A percentile compares a stretch with the other conserved stretches of the same genome.
Conservation (phyloP, 2,797 vertebrate genomes). For the Cirrhinus molitorella region DNA sequence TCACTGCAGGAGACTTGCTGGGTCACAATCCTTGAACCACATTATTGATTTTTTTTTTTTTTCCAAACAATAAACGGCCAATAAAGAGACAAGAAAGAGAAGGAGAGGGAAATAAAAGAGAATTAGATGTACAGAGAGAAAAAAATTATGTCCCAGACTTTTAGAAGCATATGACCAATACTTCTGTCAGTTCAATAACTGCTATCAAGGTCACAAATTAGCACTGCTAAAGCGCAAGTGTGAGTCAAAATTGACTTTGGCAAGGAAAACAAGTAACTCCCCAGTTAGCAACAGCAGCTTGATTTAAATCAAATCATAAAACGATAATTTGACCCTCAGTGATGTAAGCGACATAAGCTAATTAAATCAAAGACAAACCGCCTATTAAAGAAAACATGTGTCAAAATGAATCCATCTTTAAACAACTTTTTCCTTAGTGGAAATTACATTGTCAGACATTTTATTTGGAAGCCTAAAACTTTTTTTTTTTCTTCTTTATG, state of each 20-base stretch:
- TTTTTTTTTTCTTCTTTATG: background rate
- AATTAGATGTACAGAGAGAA: background rate
- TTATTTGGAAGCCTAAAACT: background rate
- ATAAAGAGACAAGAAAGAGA: conserved; percentile 21
- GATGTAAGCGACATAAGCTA: background rate
- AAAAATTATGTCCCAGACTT: conserved; percentile 22
- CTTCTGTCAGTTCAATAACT: background rate
- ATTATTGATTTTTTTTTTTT: conserved; percentile 34
- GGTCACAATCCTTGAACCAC: conserved; percentile 51
- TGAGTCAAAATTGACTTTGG: background rate
- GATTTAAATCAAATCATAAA: background rate
- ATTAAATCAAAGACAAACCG: background rate
- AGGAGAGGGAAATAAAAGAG: conserved; percentile 1
- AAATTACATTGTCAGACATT: background rate
- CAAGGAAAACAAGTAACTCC: background rate
- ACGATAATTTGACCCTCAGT: background rate
- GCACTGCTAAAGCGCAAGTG: background rate
- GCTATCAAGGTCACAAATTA: conserved; percentile 3
- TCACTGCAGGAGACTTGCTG: conserved; percentile 28
- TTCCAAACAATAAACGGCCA: conserved; percentile 22
- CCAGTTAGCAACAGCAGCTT: background rate
- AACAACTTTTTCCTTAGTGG: background rate
- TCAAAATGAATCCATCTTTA: background rate
- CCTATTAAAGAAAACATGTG: background rate
- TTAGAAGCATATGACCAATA: conserved; percentile 21